Evolutionary conservation across 1,140 invertebrate genomes (phyloP).

Genomic region (Himalopsyche phryganea): DNA sequence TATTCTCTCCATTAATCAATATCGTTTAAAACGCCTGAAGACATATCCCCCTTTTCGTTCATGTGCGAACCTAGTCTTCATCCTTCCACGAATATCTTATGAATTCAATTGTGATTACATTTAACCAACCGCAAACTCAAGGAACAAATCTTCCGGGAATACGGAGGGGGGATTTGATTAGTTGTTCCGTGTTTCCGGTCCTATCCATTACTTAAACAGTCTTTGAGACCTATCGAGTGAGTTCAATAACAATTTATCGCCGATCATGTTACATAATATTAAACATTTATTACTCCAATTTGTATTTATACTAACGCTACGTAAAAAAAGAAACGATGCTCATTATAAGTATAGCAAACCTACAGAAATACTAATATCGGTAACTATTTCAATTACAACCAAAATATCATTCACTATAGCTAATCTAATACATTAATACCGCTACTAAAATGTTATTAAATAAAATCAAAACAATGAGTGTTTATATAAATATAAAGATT

Average conservation of each 20-base stretch:
- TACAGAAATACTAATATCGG: too few species aligned
- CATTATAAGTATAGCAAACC: too few species aligned
- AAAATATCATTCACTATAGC: too few species aligned
- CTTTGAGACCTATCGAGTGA: slow-evolving; percentile 24
- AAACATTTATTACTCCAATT: too few species aligned
- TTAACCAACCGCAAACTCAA: slow-evolving; percentile 36
- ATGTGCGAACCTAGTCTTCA: slow-evolving; percentile 21
- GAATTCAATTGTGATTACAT: slow-evolving; percentile 37
- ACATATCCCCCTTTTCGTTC: slow-evolving; percentile 15
- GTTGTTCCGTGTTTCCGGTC: slow-evolving; percentile 33
- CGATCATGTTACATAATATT: too few species aligned
- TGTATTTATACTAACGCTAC: too few species aligned
- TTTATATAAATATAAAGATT: too few species aligned
- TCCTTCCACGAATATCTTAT: slow-evolving; percentile 24
- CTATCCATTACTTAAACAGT: slow-evolving; percentile 34
- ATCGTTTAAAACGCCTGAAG: neutral
- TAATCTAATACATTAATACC: too few species aligned
- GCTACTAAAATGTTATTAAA: too few species aligned
- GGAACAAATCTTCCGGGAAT: slow-evolving; percentile 36
- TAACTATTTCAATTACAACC: too few species aligned
- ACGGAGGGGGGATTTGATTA: slow-evolving; percentile 33
- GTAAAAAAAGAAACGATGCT: too few species aligned
- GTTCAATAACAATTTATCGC: neutral
- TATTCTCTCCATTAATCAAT: neutral
- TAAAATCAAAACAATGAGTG: too few species aligned